phyloP scores from a whole-genome alignment of 2,888 invertebrate genomes.

The Coleophora deauratella region DNA sequence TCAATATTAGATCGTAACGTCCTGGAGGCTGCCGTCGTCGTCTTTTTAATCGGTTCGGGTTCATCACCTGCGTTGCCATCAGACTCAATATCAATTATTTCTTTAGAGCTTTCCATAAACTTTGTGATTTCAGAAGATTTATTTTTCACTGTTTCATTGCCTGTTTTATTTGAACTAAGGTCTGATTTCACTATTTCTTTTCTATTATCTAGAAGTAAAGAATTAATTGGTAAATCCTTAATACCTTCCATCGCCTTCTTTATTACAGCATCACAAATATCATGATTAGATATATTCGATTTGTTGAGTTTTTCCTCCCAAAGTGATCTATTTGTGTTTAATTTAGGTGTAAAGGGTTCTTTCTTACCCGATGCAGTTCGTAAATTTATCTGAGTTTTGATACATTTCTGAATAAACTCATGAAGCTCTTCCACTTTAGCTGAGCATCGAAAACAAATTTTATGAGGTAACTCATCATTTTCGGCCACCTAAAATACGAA shows the following conservation, averaged over 20 bases:
- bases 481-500: conserved; percentile 49
- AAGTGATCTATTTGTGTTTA: conserved; percentile 33
- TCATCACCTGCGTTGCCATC: too few relatives aligned
- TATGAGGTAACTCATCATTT: conserved; percentile 66
- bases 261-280: conserved; percentile 61
- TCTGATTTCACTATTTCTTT: too few relatives aligned
- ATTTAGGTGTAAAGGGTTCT: conserved; percentile 31
- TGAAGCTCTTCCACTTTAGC: conserved; percentile 64
- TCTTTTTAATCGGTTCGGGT: too few relatives aligned
- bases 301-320: conserved; percentile 62
- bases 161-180: too few relatives aligned
- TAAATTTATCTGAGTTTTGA: conserved; percentile 53
- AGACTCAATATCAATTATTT: too few relatives aligned
- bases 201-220: too few relatives aligned
- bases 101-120: too few relatives aligned
- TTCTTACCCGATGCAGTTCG: conserved; percentile 38
- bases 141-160: too few relatives aligned
- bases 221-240: too few relatives aligned
- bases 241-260: conserved; percentile 55
- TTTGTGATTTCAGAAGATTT: too few relatives aligned
- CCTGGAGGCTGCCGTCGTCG: too few relatives aligned
- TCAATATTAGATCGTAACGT: too few relatives aligned
- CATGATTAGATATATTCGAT: conserved; percentile 61
- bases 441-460: conserved; percentile 67
- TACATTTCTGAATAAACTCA: conserved; percentile 64